Percentiles rank a stretch among this genome's conserved stretches.
Evolutionary conservation across 2,113 vertebrate genomes (phyloP).

Genomic region (Nicator chloris): DNA sequence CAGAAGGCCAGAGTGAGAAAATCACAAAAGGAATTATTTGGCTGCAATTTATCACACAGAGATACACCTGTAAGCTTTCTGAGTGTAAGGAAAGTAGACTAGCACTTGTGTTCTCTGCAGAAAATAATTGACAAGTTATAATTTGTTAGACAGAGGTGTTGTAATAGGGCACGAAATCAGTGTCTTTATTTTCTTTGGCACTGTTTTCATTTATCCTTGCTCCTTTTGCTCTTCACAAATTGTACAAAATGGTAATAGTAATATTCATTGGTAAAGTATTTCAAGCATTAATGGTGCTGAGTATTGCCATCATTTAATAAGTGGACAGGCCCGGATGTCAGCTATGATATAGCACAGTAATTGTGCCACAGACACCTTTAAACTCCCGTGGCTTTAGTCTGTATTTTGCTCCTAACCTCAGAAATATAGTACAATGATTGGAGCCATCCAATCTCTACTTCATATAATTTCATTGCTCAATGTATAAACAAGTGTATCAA

Average conservation of each 20-base stretch:
- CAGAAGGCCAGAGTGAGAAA: background rate
- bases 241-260: background rate
- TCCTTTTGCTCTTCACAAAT: slow-evolving; percentile 11
- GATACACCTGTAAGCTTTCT: background rate
- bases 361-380: background rate
- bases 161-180: background rate
- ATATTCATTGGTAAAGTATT: background rate
- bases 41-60: background rate
- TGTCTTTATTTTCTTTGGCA: background rate
- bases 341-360: background rate
- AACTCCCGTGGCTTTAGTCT: background rate
- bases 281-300: background rate
- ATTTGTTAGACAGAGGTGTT: background rate
- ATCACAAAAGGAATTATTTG: background rate
- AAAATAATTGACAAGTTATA: background rate
- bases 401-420: background rate
- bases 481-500: background rate
- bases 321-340: background rate
- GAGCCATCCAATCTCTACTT: background rate
- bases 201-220: background rate
- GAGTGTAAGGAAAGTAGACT: background rate
- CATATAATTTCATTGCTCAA: background rate
- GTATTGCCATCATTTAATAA: background rate
- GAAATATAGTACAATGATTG: background rate
- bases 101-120: background rate